Base-by-base conservation (phyloP, 2,888 invertebrate species). In the Dyspetes luteomarginatus region DNA sequence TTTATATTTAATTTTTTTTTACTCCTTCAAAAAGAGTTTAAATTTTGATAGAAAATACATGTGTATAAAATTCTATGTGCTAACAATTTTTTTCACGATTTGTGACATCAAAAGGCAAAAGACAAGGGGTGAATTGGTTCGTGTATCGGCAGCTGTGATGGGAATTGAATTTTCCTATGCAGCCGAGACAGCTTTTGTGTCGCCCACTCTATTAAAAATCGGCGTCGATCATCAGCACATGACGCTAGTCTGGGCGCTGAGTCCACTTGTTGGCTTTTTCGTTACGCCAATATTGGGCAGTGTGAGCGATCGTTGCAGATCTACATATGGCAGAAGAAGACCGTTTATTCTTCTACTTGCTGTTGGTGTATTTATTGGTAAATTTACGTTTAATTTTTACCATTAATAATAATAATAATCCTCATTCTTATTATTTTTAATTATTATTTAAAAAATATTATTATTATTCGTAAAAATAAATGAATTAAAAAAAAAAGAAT, bases 111-210 rank as follows among this genome's bases (percentile, higher is more conserved):
- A 2, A 75, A 84, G 84, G 69, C 81, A 83, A 83, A 98, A 98
- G 93, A 95, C 96, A 12, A 93, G 97, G 17, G 92, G 94, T 64
- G 98, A 98, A 91, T 92, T 98, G 85, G 95, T 98, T 84, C 94
- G 97, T 7, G 95, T 98, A 83, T 98, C 98, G 19, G 97, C 98
- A 0, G 98, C 98, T 0, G 98, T 99, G 0, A 98, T 98, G 96
- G 98, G 99, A 0, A 98, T 99, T 76, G 98, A 99, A 91, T 98
- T 99, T 92, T 98, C 98, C 0, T 99, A 99, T 90, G 98, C 99
- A 0, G 98, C 98, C 0, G 98, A 99, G 93, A 99, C 98, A 0
- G 98, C 98, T 0, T 98, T 98, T 92, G 98, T 98, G 0, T 98
- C 98, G 0, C 98, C 99, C 0, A 98, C 98, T 0, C 93, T 99